Base-by-base conservation (phyloP, 2,888 invertebrate genomes). In the Eupeodes luniger region DNA sequence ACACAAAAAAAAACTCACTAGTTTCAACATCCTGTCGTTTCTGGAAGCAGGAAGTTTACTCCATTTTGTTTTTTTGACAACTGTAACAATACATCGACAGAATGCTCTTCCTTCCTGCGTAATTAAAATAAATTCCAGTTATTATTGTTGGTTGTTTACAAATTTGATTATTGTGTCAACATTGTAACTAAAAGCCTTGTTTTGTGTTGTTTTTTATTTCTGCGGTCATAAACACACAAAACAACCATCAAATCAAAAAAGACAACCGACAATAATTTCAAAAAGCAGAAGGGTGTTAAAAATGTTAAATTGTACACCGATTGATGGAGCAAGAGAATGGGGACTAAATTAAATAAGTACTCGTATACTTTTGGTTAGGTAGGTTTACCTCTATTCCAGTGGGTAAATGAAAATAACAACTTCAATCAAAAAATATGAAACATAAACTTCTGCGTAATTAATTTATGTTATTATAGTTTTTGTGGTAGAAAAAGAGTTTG, bases 1-100 rank as follows among this genome's bases (percentile, higher is more conserved):
- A 12, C 2, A 16, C 4, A 53, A 19, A 57, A 72, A 70, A 47
- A 72, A 80, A 36, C 34, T 72, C 55, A 80, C 72, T 72, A 80
- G 53, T 47, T 55, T 80, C 14, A 62, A 40, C 55, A 36, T 64
- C 64, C 72, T 72, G 72, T 72, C 5, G 40, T 61, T 40, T 19
- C 27, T 40, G 36, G 3, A 0, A 36, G 44, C 74, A 74, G 74
- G 66, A 74, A 59, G 49, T 59, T 57, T 64, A 12, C 64, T 53
- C 51, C 57, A 57, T 57, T 81, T 81, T 57, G 19, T 74, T 59
- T 59, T 59, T 57, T 27, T 27, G 27, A 49, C 12, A 51, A 67
- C 27, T 78, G 49, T 51, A 19, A 61, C 36, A 11, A 49, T 49
- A 59, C 34, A 12, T 78, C 67, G 49, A 12, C 2, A 3, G 27